These are phyloP conservation scores for Prietella phreatophila DNA, from an alignment of 2,113 vertebrate genomes.

Conservation along the genomic window DNA sequence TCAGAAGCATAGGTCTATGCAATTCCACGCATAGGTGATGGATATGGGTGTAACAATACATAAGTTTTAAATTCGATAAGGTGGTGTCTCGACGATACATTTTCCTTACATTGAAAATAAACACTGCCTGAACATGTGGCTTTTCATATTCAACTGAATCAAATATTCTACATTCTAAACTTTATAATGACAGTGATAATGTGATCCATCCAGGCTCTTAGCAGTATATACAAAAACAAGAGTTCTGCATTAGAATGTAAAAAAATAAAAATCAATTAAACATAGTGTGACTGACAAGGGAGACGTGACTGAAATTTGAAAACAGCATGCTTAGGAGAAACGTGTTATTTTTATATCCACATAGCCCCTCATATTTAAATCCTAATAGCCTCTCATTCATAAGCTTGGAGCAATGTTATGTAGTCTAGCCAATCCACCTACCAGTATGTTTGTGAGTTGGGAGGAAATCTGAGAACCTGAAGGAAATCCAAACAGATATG, in stretches of 20 bases:
- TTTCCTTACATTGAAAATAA: background rate
- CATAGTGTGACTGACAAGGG: background rate
- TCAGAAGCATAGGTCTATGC: background rate
- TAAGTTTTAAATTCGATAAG: background rate
- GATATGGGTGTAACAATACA: background rate
- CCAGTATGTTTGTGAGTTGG: background rate
- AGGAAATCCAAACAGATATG: background rate
- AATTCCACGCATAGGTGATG: background rate
- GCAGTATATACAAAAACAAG: background rate
- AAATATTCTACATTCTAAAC: background rate
- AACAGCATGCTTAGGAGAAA: background rate
- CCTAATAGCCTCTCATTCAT: background rate
- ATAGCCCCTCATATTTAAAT: too few species aligned
- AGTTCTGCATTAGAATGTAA: background rate
- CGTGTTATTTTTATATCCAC: background rate
- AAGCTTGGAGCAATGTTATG: background rate
- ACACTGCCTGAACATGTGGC: background rate
- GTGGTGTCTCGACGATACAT: background rate
- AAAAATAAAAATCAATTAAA: background rate
- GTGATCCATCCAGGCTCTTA: background rate
- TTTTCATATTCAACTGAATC: background rate
- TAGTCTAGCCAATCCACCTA: background rate
- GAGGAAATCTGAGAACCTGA: background rate
- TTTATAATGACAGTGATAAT: background rate
- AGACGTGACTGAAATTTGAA: background rate